A percentile compares a stretch with the other conserved stretches of the same genome.
Conservation (phyloP, 2,888 invertebrate species). For the Cacoxenus indagator region DNA sequence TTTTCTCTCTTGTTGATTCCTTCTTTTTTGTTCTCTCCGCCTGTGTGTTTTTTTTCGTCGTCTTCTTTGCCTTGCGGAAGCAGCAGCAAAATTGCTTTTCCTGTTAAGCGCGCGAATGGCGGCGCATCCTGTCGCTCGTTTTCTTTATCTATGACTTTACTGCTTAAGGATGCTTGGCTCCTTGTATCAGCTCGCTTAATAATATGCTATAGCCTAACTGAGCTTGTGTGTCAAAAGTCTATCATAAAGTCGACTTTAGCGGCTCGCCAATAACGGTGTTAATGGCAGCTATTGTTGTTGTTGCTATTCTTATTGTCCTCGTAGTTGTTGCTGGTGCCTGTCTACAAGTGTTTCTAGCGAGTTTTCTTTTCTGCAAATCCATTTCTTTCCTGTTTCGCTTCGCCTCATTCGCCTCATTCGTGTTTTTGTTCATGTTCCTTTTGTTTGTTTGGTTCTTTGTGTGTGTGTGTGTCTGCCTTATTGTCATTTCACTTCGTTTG, state of each 20-base stretch:
- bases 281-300: conserved; percentile 50
- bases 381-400: conserved; percentile 24
- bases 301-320: conserved; percentile 13
- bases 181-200: not conserved
- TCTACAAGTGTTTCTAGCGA: conserved; percentile 35
- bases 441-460: not conserved
- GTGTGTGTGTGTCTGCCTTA: conserved; percentile 39
- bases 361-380: conserved; percentile 19
- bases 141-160: not conserved
- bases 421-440: conserved; percentile 7
- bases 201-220: not conserved
- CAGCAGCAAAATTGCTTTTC: conserved; percentile 67
- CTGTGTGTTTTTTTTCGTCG: conserved; percentile 52
- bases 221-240: conserved; percentile 39
- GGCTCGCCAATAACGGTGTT: conserved; percentile 40
- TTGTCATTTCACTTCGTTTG: conserved; percentile 51
- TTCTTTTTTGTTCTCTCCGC: not conserved
- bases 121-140: conserved; percentile 10
- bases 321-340: conserved; percentile 8
- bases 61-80: conserved; percentile 68
- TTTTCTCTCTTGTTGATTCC: not conserved
- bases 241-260: conserved; percentile 24
- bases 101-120: conserved; percentile 50
- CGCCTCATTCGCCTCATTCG: conserved; percentile 52
- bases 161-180: not conserved